Evolutionary conservation across 2,797 vertebrate genomes (phyloP).

Genomic region (Catharus ustulatus): DNA sequence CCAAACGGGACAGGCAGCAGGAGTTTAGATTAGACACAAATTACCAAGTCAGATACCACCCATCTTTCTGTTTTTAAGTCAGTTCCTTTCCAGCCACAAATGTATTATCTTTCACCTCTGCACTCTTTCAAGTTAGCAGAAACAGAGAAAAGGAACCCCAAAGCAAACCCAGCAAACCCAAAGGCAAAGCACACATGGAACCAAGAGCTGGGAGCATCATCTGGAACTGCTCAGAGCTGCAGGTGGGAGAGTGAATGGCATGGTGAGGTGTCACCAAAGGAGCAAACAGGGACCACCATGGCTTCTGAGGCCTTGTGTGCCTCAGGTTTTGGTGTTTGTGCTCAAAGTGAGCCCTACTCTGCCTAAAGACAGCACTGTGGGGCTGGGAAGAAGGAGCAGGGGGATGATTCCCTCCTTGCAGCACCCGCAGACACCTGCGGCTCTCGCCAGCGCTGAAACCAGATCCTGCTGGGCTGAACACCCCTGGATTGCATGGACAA

Average conservation of each 20-base stretch:
- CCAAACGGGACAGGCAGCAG: background rate
- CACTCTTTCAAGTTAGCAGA: background rate
- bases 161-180: background rate
- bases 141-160: background rate
- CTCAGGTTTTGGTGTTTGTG: rapidly evolving
- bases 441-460: background rate
- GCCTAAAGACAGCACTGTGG: rapidly evolving
- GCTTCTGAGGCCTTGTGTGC: rapidly evolving
- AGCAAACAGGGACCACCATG: rapidly evolving
- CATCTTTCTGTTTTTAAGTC: constrained; percentile 46
- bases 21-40: background rate
- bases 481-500: background rate
- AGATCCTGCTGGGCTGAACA: background rate
- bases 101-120: constrained; percentile 30
- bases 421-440: background rate
- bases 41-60: constrained; percentile 35
- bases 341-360: background rate
- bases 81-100: background rate
- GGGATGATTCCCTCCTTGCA: rapidly evolving
- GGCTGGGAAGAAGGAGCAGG: background rate
- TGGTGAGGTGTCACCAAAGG: rapidly evolving
- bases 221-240: background rate
- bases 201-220: background rate
- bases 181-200: background rate
- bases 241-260: rapidly evolving